Evolutionary conservation across 1,140 invertebrate species (phyloP).

Genomic region (Sitodiplosis mosellana): DNA sequence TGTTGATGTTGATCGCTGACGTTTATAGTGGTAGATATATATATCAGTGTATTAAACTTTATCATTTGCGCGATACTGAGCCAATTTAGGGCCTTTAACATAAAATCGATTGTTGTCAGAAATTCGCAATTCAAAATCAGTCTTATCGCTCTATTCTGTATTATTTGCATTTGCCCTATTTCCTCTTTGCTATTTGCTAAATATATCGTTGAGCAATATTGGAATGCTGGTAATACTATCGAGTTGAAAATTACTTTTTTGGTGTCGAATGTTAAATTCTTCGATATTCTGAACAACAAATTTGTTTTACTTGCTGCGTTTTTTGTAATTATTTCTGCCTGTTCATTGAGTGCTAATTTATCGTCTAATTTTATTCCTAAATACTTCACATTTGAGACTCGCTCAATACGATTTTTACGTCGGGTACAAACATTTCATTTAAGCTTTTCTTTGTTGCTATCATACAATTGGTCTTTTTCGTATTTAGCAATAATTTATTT

Average conservation of each 20-base stretch:
- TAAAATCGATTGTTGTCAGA: not conserved
- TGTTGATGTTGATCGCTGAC: too few relatives aligned
- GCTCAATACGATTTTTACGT: too few relatives aligned
- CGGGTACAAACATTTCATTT: too few relatives aligned
- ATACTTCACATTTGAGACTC: too few relatives aligned
- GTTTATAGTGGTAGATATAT: too few relatives aligned
- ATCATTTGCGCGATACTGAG: not conserved
- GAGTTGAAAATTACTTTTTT: conserved; percentile 7
- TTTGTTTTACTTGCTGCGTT: not conserved
- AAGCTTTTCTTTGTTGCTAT: too few relatives aligned
- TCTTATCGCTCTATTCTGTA: not conserved
- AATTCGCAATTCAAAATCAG: not conserved
- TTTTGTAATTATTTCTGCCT: too few relatives aligned
- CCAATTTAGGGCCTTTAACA: not conserved
- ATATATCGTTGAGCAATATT: conserved; percentile 5
- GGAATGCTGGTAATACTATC: conserved; percentile 7
- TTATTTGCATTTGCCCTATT: conserved; percentile 6
- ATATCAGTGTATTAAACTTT: not conserved
- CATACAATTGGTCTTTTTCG: too few relatives aligned
- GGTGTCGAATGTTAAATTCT: not conserved
- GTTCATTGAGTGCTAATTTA: too few relatives aligned
- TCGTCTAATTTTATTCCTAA: too few relatives aligned
- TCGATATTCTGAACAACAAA: conserved; percentile 6
- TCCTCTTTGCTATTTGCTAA: conserved; percentile 4
- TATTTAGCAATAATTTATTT: too few relatives aligned